These are phyloP conservation scores for Heliconius congener DNA, from an alignment of 1,140 invertebrate species.

Conservation along the genomic window DNA sequence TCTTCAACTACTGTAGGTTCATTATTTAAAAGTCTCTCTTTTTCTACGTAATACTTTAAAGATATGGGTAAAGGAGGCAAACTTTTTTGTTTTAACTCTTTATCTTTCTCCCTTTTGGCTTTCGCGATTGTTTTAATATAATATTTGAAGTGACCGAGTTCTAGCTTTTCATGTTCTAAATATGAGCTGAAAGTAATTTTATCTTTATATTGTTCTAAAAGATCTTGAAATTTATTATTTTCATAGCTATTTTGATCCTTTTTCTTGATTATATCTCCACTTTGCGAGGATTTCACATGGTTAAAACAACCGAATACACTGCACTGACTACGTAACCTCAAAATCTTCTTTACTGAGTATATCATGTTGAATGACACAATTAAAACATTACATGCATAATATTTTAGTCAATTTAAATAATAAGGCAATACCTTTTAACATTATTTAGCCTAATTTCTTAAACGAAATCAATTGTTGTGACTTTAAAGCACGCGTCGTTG, in stretches of 20 bases:
- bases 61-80: slow-evolving; percentile 61
- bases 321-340: slow-evolving; percentile 52
- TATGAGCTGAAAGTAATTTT: slow-evolving; percentile 69
- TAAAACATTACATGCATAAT: background rate
- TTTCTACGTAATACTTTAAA: slow-evolving; percentile 66
- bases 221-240: slow-evolving; percentile 50
- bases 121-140: slow-evolving; percentile 61
- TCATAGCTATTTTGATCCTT: slow-evolving; percentile 20
- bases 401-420: background rate
- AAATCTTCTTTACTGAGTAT: slow-evolving; percentile 47
- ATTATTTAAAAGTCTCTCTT: slow-evolving; percentile 56
- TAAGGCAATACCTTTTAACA: background rate
- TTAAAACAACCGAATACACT: slow-evolving; percentile 50
- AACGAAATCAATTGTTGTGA: background rate
- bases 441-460: slow-evolving; percentile 1
- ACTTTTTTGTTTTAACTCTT: slow-evolving; percentile 49
- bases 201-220: slow-evolving; percentile 56
- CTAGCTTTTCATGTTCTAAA: slow-evolving; percentile 64
- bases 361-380: slow-evolving; percentile 36
- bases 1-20: slow-evolving; percentile 38
- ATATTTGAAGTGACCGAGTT: slow-evolving; percentile 75
- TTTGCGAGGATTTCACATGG: slow-evolving; percentile 35
- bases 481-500: slow-evolving; percentile 7
- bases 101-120: slow-evolving; percentile 49
- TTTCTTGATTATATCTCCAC: background rate